Base-by-base conservation (phyloP, 2,888 invertebrate genomes). In the Galeopsomyia nigrocyanea region DNA sequence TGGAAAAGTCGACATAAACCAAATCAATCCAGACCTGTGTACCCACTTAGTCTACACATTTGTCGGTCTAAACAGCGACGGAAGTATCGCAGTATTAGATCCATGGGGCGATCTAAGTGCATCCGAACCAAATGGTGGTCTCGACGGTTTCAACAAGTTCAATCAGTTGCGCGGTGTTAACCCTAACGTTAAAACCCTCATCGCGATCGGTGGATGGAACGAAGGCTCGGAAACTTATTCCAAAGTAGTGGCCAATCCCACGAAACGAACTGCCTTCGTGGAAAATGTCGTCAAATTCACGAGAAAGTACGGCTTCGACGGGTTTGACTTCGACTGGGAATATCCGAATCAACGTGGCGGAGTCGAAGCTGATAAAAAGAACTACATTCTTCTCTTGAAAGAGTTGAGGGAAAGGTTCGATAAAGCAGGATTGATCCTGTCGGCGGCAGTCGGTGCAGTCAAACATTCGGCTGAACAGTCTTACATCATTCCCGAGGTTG, bases 41-140 rank as follows among this genome's bases (percentile, higher is more conserved):
- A 94, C 94, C 0, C 94, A 95, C 81, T 74, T 93, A 57, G 89
- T 94, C 13, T 95, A 94, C 81, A 87, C 91, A 0, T 95, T 95
- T 80, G 89, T 90, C 51, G 94, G 93, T 1, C 87, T 94, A 5
- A 62, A 72, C 9, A 71, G 82, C 0, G 86, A 88, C 60, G 91
- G 91, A 1, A 86, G 83, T 0, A 81, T 92, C 0, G 83, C 87
- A 6, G 85, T 90, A 0, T 85, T 92, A 16, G 93, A 93, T 81
- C 82, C 89, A 0, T 89, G 87, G 79, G 87, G 91, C 62, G 94
- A 94, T 79, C 83, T 92, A 39, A 10, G 39, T 39, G 7, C 39
- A 39, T 39, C 39, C 39, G 39, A 39, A 9, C 88, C 90, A 39
- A 91, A 91, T 60, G 71, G 78, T 19, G 76, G 76, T 57, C 77